A percentile compares a stretch with the other conserved stretches of the same genome.
These are phyloP conservation scores for Diogma glabrata DNA, from an alignment of 2,888 invertebrate genomes.

Conservation along the genomic window DNA sequence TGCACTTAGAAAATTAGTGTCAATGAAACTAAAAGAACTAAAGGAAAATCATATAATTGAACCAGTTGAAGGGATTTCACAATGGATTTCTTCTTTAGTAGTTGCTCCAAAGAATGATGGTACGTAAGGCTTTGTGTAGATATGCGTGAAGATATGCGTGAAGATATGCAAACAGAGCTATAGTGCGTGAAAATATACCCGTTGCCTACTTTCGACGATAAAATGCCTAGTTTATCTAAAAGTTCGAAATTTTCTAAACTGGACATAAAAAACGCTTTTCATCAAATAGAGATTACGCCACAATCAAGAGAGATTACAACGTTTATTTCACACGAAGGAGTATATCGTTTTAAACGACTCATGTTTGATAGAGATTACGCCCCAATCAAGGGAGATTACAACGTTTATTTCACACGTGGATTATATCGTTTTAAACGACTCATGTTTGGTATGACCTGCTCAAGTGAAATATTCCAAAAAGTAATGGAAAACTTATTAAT, in stretches of 20 bases:
- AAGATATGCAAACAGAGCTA: slow-evolving; percentile 24
- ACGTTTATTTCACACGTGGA: slow-evolving; percentile 7
- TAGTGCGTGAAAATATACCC: slow-evolving; percentile 18
- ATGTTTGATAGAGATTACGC: slow-evolving; percentile 16
- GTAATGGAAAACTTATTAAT: slow-evolving; percentile 21
- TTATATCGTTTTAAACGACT: slow-evolving; percentile 26
- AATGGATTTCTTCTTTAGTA: slow-evolving; percentile 25
- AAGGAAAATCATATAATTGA: slow-evolving; percentile 23
- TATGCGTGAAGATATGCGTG: too few relatives aligned
- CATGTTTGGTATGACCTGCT: slow-evolving; percentile 27
- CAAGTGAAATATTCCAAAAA: slow-evolving; percentile 16
- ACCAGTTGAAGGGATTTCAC: slow-evolving; percentile 21
- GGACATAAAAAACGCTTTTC: slow-evolving; percentile 24
- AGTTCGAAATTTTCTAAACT: too few relatives aligned
- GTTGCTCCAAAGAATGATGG: slow-evolving; percentile 20
- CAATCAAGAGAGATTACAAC: slow-evolving; percentile 7
- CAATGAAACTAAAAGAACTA: slow-evolving; percentile 17
- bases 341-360: slow-evolving; percentile 22
- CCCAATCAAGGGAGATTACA: slow-evolving; percentile 2
- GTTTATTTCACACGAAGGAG: slow-evolving; percentile 1
- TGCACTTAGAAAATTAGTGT: slow-evolving; percentile 18
- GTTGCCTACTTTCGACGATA: slow-evolving; percentile 18
- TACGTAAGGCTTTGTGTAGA: slow-evolving; percentile 24
- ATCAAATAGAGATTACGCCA: slow-evolving; percentile 15
- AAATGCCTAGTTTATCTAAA: slow-evolving; percentile 15